phyloP scores from a whole-genome alignment of 1,140 invertebrate species.

The Delia radicum region DNA sequence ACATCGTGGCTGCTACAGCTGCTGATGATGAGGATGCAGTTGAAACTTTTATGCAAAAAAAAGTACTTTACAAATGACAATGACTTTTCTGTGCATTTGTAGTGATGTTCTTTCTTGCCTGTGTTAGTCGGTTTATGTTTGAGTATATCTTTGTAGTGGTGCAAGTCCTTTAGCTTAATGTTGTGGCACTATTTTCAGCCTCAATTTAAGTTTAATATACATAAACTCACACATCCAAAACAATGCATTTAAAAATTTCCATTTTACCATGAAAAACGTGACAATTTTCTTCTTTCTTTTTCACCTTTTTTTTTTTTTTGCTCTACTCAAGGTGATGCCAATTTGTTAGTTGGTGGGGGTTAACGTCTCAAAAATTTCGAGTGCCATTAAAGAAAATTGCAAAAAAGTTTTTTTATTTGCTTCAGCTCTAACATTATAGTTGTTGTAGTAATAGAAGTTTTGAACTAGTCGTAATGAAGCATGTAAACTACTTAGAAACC shows the following conservation, averaged over 20 bases:
- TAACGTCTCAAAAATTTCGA: neutral
- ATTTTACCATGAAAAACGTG: constrained; percentile 1
- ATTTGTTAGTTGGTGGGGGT: neutral
- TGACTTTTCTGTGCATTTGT: too few relatives aligned
- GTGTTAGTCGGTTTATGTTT: neutral
- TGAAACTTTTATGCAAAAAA: neutral
- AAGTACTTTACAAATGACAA: neutral
- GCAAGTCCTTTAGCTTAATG: neutral
- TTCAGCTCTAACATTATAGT: neutral
- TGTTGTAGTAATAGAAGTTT: neutral
- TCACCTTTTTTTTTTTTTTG: neutral
- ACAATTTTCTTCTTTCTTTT: neutral
- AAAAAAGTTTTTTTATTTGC: neutral
- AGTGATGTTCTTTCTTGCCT: too few relatives aligned
- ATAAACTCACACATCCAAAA: neutral
- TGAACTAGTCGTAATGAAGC: constrained; percentile 20
- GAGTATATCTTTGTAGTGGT: neutral
- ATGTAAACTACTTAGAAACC: constrained; percentile 16
- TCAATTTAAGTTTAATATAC: neutral
- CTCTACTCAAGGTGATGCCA: constrained; percentile 16
- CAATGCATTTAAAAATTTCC: neutral
- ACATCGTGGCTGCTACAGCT: too few relatives aligned
- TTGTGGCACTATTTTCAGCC: neutral
- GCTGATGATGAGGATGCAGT: too few relatives aligned
- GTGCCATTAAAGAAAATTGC: neutral